Evolutionary conservation across 2,113 vertebrate species (phyloP), one percentile per base, ranked within the genome.

Genomic region (Athene noctua): DNA sequence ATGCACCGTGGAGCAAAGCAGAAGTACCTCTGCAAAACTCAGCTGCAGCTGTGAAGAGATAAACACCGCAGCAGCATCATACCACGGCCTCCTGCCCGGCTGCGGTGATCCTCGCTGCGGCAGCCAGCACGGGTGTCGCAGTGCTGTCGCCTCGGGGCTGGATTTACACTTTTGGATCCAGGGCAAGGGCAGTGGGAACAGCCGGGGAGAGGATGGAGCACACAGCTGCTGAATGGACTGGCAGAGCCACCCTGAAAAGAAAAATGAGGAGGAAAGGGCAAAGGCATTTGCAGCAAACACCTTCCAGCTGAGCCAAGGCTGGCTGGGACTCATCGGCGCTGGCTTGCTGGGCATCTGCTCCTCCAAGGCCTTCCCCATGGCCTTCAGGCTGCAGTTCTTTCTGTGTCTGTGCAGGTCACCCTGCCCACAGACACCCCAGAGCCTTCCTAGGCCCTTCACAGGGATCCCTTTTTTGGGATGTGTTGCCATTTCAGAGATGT

Each of bases 31-130:
- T 67, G 77, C 5, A 5, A 59, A 85, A 40, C 42, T 9, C 85
- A n/a, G 87, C 73, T 71, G 78, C 6, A 4, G 62, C 88, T 83
- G 79, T 3, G 2, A 38, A 26, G 67, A 62, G 71, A 59, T 11
- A 19, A 81, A 42, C 3, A 2, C 61, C 2, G 80, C 32, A 59
- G 75, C 80, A 51, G 52, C 62, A 20, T 29, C 0, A 0, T 9
- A 30, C 22, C 71, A 12, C 2, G 8, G 66, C 26, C 61, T 66
- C 65, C 61, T 59, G 66, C 57, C 77, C 3, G 15, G 59, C 89
- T 65, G 25, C 0, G 2, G 52, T 1, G 29, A 51, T 42, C 51
- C 80, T 62, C 3, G 1, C 22, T 16, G 78, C n/a, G 3, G 36
- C 73, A 87, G 72, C 62, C 4, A 2, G 34, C 2, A 2, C 8